These are phyloP conservation scores for Neodiprion fabricii DNA, from an alignment of 1,140 invertebrate species.

Conservation along the genomic window DNA sequence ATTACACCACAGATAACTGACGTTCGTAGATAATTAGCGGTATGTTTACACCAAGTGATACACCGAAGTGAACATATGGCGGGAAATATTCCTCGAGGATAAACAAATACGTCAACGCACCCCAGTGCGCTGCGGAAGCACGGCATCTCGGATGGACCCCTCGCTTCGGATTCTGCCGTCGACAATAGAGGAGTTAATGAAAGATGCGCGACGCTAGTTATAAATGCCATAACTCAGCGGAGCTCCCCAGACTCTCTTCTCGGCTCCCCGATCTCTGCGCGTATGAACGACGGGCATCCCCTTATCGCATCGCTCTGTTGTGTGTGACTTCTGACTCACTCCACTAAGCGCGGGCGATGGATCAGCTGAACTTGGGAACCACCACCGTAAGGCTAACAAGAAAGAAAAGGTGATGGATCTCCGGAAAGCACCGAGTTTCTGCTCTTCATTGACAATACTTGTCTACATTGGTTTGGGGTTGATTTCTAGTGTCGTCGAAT, in stretches of 20 bases:
- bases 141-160: background rate
- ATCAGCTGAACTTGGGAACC: too few relatives aligned
- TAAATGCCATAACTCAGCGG: constrained; percentile 47
- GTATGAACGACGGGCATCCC: background rate
- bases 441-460: too few relatives aligned
- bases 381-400: too few relatives aligned
- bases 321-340: constrained; percentile 4
- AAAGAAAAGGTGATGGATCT: too few relatives aligned
- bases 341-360: background rate
- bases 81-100: background rate
- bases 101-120: background rate
- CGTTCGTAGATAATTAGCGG: background rate
- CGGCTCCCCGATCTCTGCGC: background rate
- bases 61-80: background rate
- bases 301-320: background rate
- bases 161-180: background rate
- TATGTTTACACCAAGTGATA: background rate
- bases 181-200: constrained; percentile 49
- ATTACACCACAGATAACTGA: background rate
- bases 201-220: constrained; percentile 47
- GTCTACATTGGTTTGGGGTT: too few relatives aligned
- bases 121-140: background rate
- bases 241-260: background rate
- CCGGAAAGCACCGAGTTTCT: too few relatives aligned
- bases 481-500: too few relatives aligned